phyloP scores from a whole-genome alignment of 2,797 vertebrate species.

The Botia kubotai region DNA sequence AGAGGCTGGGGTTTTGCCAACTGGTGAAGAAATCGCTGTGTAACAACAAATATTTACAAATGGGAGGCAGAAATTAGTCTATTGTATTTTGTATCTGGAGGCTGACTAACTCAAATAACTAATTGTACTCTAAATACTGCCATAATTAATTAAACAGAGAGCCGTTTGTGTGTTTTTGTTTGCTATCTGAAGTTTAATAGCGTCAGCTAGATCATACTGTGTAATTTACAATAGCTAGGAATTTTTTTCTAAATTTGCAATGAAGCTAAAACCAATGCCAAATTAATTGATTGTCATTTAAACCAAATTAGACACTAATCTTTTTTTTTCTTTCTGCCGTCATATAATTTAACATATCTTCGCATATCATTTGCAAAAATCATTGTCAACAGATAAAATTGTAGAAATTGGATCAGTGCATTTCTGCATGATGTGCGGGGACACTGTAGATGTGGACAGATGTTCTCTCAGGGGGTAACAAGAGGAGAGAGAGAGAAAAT shows the following conservation, averaged over 20 bases:
- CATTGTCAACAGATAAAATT: neutral
- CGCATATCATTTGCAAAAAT: neutral
- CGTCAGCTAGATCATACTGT: neutral
- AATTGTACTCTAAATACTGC: slow-evolving; percentile 38
- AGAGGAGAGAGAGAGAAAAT: neutral
- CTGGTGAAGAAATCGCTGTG: slow-evolving; percentile 9
- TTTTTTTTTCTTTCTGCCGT: neutral
- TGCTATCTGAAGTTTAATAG: slow-evolving; percentile 16
- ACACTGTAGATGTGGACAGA: slow-evolving; percentile 64
- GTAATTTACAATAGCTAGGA: neutral
- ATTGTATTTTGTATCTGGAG: slow-evolving; percentile 40
- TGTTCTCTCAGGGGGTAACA: slow-evolving; percentile 72
- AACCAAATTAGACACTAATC: neutral
- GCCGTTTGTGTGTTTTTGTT: slow-evolving; percentile 28
- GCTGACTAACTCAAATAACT: slow-evolving; percentile 26
- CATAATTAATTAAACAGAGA: slow-evolving; percentile 44
- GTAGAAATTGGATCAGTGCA: neutral
- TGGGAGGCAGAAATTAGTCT: slow-evolving; percentile 22
- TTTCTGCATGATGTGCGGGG: neutral
- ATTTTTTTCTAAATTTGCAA: neutral
- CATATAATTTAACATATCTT: neutral
- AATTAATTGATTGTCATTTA: neutral
- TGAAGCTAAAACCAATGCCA: neutral
- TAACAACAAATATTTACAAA: slow-evolving; percentile 39
- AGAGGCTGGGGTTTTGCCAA: neutral